Conservation (phyloP, 92 coral and sea anemone species). For the Scolanthus callimorphus region DNA sequence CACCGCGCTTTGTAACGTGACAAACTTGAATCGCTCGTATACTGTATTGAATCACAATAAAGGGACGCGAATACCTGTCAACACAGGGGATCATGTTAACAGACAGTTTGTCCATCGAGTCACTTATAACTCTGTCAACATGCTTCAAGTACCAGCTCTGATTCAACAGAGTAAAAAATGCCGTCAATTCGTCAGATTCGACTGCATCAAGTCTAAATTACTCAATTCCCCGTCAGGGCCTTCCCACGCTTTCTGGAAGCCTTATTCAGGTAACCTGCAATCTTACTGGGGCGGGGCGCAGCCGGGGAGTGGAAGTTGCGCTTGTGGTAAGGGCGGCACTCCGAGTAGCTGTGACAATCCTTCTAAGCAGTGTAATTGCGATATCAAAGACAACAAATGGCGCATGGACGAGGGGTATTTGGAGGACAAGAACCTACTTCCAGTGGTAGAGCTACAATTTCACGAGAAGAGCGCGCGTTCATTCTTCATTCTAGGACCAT, state of each 20-base stretch:
- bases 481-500: slow-evolving; percentile 69
- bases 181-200: slow-evolving; percentile 81
- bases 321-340: slow-evolving; percentile 54
- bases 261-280: slow-evolving; percentile 37
- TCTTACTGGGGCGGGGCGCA: slow-evolving; percentile 91
- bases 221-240: slow-evolving; percentile 56
- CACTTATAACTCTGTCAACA: slow-evolving; percentile 17
- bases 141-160: slow-evolving; percentile 49
- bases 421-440: slow-evolving; percentile 52
- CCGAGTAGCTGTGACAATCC: slow-evolving; percentile 36
- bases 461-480: slow-evolving; percentile 50
- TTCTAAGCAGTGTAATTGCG: slow-evolving; percentile 78
- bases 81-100: slow-evolving; percentile 7
- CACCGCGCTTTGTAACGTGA: slow-evolving; percentile 80
- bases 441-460: slow-evolving; percentile 63
- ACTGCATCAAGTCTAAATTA: slow-evolving; percentile 66
- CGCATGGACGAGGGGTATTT: slow-evolving; percentile 86
- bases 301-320: slow-evolving; percentile 64
- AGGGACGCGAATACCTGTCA: slow-evolving; percentile 35
- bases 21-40: slow-evolving; percentile 41
- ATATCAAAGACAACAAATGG: slow-evolving; percentile 57
- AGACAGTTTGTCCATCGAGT: slow-evolving; percentile 32
- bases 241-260: slow-evolving; percentile 61
- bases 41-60: slow-evolving; percentile 63
- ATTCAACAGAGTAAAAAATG: slow-evolving; percentile 65